Percentiles rank a stretch among this genome's conserved stretches.
Conservation (phyloP, 2,797 vertebrate genomes). For the Liasis olivaceus region DNA sequence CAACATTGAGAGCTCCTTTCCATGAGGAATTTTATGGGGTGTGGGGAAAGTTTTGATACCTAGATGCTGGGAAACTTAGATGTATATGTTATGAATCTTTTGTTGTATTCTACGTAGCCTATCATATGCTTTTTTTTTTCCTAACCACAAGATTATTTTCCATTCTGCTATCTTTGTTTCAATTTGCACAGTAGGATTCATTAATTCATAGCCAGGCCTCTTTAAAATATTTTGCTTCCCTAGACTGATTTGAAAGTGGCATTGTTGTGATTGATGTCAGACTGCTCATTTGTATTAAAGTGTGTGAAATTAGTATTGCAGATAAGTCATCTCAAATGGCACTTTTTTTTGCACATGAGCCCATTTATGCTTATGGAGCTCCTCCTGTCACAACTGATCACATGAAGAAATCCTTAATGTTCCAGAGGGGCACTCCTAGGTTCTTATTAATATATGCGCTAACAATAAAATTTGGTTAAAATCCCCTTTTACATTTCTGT, state of each 20-base stretch:
- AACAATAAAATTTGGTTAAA: background rate
- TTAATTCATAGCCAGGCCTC: background rate
- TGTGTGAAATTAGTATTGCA: background rate
- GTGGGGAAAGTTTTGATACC: background rate
- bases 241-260: background rate
- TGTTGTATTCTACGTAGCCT: background rate
- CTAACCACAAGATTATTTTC: background rate
- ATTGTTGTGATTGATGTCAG: background rate
- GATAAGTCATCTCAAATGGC: background rate
- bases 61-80: background rate
- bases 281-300: background rate
- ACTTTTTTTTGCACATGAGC: background rate
- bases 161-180: background rate
- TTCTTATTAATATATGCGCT: background rate
- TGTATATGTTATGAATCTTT: background rate
- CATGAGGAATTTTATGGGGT: background rate
- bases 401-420: background rate
- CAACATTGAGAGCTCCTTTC: background rate
- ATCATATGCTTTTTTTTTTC: background rate
- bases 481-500: background rate
- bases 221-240: background rate
- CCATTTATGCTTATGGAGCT: background rate
- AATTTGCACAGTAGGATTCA: background rate
- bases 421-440: background rate
- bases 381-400: background rate